These are phyloP conservation scores for Agrotis puta DNA, from an alignment of 2,888 invertebrate genomes.

Conservation along the genomic window DNA sequence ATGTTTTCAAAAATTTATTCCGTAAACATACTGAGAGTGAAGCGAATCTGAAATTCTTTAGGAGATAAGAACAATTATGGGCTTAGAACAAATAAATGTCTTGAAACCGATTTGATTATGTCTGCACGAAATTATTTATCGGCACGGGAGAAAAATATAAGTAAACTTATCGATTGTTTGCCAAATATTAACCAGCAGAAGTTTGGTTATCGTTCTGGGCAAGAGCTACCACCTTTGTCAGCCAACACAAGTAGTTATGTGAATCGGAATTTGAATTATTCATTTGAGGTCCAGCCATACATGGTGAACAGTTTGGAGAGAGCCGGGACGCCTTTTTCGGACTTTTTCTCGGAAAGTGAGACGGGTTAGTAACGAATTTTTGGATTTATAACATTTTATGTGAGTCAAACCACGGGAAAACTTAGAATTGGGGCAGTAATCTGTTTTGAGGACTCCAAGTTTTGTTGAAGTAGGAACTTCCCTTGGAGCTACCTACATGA, in stretches of 20 bases:
- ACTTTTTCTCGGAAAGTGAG: conserved; percentile 88
- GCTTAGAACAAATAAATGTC: conserved; percentile 38
- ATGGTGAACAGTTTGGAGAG: conserved; percentile 78
- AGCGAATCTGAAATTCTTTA: conserved; percentile 33
- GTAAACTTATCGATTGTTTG: conserved; percentile 84
- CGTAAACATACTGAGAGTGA: conserved; percentile 20
- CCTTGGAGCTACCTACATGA: background rate
- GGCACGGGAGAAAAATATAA: conserved; percentile 83
- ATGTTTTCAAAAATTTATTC: conserved; percentile 39
- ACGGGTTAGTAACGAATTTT: conserved; percentile 70
- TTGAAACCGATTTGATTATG: conserved; percentile 78
- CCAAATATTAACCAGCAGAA: conserved; percentile 85
- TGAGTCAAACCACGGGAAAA: background rate
- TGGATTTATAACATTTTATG: background rate
- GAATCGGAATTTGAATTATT: conserved; percentile 84
- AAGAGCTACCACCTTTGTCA: conserved; percentile 81
- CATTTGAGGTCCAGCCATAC: conserved; percentile 78
- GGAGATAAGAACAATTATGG: conserved; percentile 54
- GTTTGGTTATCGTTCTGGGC: conserved; percentile 76
- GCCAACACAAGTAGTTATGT: conserved; percentile 78
- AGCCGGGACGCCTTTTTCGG: conserved; percentile 85
- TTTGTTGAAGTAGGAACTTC: no score
- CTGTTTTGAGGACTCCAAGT: background rate
- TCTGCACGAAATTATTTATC: conserved; percentile 87
- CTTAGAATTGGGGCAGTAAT: background rate